Evolutionary conservation across 2,888 invertebrate species (phyloP).

Genomic region (Tetheella fluctuosa): DNA sequence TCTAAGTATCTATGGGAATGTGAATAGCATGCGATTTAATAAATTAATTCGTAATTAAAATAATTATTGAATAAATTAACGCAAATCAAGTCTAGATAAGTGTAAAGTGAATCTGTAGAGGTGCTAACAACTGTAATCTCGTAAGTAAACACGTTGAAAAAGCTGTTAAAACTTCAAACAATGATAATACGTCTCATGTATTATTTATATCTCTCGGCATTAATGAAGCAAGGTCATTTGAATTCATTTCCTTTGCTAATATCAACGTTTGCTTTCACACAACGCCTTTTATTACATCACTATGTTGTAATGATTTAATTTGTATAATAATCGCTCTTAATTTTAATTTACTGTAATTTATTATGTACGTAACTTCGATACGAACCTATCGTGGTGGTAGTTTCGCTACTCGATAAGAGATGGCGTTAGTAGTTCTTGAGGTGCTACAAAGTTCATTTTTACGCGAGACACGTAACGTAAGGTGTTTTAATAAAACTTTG

Average conservation of each 20-base stretch:
- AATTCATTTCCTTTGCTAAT: conserved; percentile 68
- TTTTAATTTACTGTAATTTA: conserved; percentile 16
- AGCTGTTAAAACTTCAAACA: conserved; percentile 64
- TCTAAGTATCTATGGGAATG: too few relatives aligned
- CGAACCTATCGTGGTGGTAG: conserved; percentile 44
- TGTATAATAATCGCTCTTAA: conserved; percentile 24
- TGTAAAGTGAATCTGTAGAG: conserved; percentile 19
- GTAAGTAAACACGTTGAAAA: conserved; percentile 53
- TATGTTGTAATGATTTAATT: conserved; percentile 30
- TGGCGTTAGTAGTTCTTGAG: conserved; percentile 55
- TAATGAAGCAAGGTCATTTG: conserved; percentile 81
- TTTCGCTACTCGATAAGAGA: conserved; percentile 72
- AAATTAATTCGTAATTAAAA: not conserved
- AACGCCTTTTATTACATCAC: conserved; percentile 44
- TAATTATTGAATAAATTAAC: not conserved
- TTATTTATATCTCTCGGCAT: conserved; percentile 70
- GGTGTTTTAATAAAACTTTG: conserved; percentile 69
- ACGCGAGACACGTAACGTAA: conserved; percentile 57
- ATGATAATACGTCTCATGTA: conserved; percentile 75
- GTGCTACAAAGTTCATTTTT: conserved; percentile 37
- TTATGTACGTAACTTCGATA: conserved; percentile 33
- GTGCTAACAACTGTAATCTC: conserved; percentile 31
- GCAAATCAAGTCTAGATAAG: conserved; percentile 4
- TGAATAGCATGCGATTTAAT: too few relatives aligned
- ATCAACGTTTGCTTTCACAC: conserved; percentile 50